A percentile compares a stretch with the other conserved stretches of the same genome.
phyloP scores from a whole-genome alignment of 2,888 invertebrate species.

The Baronia brevicornis region DNA sequence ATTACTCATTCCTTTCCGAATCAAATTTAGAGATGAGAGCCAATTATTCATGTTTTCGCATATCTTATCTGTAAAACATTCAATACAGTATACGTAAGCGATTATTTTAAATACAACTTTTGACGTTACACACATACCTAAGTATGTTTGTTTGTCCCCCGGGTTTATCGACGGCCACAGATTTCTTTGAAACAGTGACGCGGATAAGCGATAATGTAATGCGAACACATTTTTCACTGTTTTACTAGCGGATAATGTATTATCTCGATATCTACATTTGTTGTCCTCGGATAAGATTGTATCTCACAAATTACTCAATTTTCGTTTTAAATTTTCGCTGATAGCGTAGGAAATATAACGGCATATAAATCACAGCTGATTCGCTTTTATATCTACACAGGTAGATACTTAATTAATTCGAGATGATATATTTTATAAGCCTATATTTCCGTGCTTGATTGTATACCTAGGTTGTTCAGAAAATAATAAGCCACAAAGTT shows the following conservation, averaged over 20 bases:
- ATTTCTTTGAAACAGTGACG: slow-evolving; percentile 15
- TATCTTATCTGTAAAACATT: too few relatives aligned
- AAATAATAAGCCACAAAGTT: too few relatives aligned
- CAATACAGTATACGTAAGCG: too few relatives aligned
- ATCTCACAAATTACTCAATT: not conserved
- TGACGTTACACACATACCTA: slow-evolving; percentile 2
- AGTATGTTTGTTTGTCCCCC: slow-evolving; percentile 7
- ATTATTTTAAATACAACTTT: too few relatives aligned
- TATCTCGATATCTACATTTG: slow-evolving; percentile 13
- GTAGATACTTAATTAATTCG: not conserved
- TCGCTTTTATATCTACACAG: not conserved
- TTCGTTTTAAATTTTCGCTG: slow-evolving; percentile 1
- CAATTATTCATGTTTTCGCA: too few relatives aligned
- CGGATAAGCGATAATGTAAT: slow-evolving; percentile 10
- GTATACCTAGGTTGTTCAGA: too few relatives aligned
- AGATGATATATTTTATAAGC: too few relatives aligned
- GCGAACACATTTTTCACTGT: slow-evolving; percentile 13
- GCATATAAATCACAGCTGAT: too few relatives aligned
- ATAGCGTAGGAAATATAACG: not conserved
- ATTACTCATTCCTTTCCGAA: too few relatives aligned
- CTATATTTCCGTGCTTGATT: too few relatives aligned
- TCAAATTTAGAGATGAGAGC: too few relatives aligned
- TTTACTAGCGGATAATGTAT: slow-evolving; percentile 9
- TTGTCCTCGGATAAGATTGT: slow-evolving; percentile 8
- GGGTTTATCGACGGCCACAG: slow-evolving; percentile 8